Evolutionary conservation across 1,140 invertebrate genomes (phyloP), one percentile per base, ranked within the genome.

Genomic region (Heliconius eleuchia): DNA sequence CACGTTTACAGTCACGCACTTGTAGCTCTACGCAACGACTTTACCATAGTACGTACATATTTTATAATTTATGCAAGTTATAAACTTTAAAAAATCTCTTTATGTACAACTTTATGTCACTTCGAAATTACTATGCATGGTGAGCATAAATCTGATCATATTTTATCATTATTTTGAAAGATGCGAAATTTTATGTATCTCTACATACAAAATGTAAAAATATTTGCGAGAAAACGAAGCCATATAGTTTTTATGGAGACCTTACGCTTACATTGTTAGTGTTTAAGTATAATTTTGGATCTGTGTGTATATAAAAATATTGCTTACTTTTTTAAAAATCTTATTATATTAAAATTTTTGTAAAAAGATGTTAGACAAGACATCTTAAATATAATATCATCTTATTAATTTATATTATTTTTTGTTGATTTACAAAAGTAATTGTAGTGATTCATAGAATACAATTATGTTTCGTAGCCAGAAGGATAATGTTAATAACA

Each of bases 401-500:
- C 1, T 66, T 8, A 37, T 66, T 66, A n/a, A 66, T 66, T 66
- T 30, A 66, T 66, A 9, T 60, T 6, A 5, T 66, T 66, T 66
- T 66, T 66, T 30, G 60, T 30, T 66, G 13, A 66, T 66, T 66
- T 30, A 66, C 23, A 30, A 16, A 66, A 66, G 11, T 46, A 30
- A 66, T 66, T 66, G 60, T 13, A 66, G 19, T 72, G 71, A 76
- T 34, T 78, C 72, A 74, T 39, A 57, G 50, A 27, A 50, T 42
- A 74, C 34, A 71, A 73, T 73, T 78, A 57, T 70, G 72, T 77
- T 79, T 71, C 73, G 30, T 72, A 23, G 71, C 71, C 52, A 82
- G 55, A 71, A 74, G 78, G 75, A 86, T 80, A 79, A 82, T 83
- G 82, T 79, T 80, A 83, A 84, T 83, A 79, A 66, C 73, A 80